Base-by-base conservation (phyloP, 1,140 invertebrate species). In the Yoshiicerus persimilis region DNA sequence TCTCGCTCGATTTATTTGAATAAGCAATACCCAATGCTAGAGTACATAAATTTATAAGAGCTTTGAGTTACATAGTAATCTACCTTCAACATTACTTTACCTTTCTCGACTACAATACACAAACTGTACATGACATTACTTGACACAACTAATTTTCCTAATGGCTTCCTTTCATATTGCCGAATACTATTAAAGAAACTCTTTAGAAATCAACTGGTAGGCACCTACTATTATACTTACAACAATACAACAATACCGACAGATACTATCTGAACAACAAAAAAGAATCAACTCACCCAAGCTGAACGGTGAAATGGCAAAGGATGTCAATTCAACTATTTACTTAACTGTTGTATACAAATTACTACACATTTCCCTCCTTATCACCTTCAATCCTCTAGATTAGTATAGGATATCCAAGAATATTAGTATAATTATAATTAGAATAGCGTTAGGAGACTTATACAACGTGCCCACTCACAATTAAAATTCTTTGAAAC, bases 61-160 rank as follows among this genome's bases (percentile, higher is more conserved):
- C 27, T 1, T 2, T 70, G 10, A 47, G 41, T 20, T 1, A 47
- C 20, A 70, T 25, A 13, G 20, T 27, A 70, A 56, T 16, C n/a
- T 56, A 56, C 13, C 16, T 16, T 11, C 9, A 16, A 13, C 47
- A 56, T 56, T 56, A 56, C 13, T 56, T 56, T 66, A 66, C 64
- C 64, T 56, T 56, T n/a, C 47, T 56, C 47, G 25, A 30, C 64
- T 66, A 41, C 2, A 20, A 16, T 70, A 27, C 66, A 30, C 30
- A n/a, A n/a, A n/a, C 30, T 16, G 25, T 70, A 70, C 75, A 80
- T 80, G 75, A 80, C 75, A 77, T 77, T 25, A 77, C 32, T 77
- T 77, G 70, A 77, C 70, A 77, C 70, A 80, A 36, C 75, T 80
- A 80, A 80, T 80, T 80, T 80, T 80, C 75, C 75, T 80, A 80